Conservation (phyloP, 2,113 vertebrate species). For the Catagonus wagneri region DNA sequence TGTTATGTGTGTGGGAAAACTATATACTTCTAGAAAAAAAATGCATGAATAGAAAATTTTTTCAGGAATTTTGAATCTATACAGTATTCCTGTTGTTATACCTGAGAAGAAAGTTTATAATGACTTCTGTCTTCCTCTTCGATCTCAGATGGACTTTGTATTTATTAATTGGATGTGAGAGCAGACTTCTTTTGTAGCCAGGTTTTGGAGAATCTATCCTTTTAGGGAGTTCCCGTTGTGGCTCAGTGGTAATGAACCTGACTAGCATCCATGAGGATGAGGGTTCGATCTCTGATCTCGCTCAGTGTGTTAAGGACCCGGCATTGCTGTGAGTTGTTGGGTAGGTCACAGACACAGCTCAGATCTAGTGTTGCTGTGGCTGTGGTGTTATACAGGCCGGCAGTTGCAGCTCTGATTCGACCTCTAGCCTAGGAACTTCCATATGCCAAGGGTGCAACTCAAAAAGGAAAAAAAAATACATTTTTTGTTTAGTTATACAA, state of each 20-base stretch:
- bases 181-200: background rate
- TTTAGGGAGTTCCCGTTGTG: background rate
- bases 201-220: background rate
- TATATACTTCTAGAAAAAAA: background rate
- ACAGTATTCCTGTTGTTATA: background rate
- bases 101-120: background rate
- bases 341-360: too few species aligned
- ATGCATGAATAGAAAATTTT: background rate
- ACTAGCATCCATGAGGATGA: too few species aligned
- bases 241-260: too few species aligned
- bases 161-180: background rate
- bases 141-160: background rate
- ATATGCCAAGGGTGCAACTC: too few species aligned
- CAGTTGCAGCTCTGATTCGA: too few species aligned
- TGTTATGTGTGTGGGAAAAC: background rate
- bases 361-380: too few species aligned
- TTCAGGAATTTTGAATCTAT: background rate
- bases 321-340: too few species aligned
- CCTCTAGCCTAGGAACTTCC: too few species aligned
- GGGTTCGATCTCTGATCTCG: too few species aligned
- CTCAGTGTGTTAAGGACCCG: too few species aligned
- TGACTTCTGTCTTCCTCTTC: background rate
- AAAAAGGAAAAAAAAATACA: too few species aligned
- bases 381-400: too few species aligned
- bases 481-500: background rate